Evolutionary conservation across 2,797 vertebrate genomes (phyloP).

Genomic region (Miichthys miiuy): DNA sequence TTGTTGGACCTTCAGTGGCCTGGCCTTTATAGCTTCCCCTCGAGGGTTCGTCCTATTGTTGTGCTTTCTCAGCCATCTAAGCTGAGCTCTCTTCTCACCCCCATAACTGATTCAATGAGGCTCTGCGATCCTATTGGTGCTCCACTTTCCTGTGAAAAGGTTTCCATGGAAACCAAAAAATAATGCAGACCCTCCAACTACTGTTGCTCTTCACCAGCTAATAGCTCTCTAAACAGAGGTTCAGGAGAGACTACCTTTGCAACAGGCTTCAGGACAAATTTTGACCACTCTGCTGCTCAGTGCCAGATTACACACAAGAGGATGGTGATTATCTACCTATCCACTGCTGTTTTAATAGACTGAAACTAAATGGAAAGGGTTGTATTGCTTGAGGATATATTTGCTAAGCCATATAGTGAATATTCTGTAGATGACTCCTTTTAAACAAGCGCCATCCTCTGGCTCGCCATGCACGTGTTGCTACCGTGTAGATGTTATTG

Average conservation of each 20-base stretch:
- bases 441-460: constrained; percentile 18
- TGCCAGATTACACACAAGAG: constrained; percentile 45
- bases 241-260: constrained; percentile 59
- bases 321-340: constrained; percentile 35
- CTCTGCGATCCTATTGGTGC: constrained; percentile 76
- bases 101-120: constrained; percentile 76
- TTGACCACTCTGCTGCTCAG: constrained; percentile 42
- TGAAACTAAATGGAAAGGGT: constrained; percentile 38
- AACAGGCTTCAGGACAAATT: constrained; percentile 71
- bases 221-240: constrained; percentile 78
- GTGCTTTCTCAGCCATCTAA: constrained; percentile 75
- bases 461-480: constrained; percentile 22
- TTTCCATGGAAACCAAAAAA: constrained; percentile 85
- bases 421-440: constrained; percentile 50
- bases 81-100: constrained; percentile 69
- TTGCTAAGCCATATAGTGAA: constrained; percentile 52
- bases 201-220: constrained; percentile 76
- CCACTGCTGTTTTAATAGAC: constrained; percentile 43
- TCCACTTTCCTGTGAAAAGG: constrained; percentile 78
- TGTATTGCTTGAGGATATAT: constrained; percentile 38
- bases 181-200: constrained; percentile 79
- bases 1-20: constrained; percentile 70
- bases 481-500: constrained; percentile 48
- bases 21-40: constrained; percentile 77
- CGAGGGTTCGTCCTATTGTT: constrained; percentile 78